Percentiles rank a stretch among this genome's conserved stretches.
Conservation (phyloP, 1,140 invertebrate genomes). For the Cydia splendana region DNA sequence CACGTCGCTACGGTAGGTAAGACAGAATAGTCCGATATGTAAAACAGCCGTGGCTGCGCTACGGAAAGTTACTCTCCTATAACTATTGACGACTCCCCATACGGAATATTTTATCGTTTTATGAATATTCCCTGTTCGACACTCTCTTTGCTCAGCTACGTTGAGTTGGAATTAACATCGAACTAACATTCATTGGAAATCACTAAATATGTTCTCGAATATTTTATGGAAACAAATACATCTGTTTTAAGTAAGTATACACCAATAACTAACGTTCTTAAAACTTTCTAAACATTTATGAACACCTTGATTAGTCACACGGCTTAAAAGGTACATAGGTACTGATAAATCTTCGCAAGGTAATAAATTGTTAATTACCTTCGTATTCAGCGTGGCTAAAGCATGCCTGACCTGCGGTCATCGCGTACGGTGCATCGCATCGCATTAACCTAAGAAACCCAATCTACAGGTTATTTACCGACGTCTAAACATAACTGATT, state of each 20-base stretch:
- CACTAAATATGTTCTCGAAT: no score
- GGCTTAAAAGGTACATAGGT: neutral
- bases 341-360: slow-evolving; percentile 14
- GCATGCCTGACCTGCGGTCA: slow-evolving; percentile 14
- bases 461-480: slow-evolving; percentile 21
- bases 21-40: slow-evolving; percentile 11
- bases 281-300: neutral
- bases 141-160: slow-evolving; percentile 5
- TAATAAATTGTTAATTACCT: slow-evolving; percentile 24
- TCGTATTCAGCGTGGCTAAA: neutral
- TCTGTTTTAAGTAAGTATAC: no score
- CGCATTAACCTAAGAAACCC: slow-evolving; percentile 15
- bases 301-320: neutral
- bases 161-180: neutral
- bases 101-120: slow-evolving; percentile 32
- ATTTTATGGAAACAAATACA: no score
- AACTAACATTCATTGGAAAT: neutral
- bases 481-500: slow-evolving; percentile 15
- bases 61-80: slow-evolving; percentile 23
- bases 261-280: no score
- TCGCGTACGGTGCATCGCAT: neutral
- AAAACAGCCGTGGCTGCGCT: slow-evolving; percentile 24
- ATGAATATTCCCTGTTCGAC: slow-evolving; percentile 28
- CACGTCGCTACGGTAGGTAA: neutral
- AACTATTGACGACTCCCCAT: slow-evolving; percentile 26